phyloP scores from a whole-genome alignment of 53 echinoderm and acorn worm genomes.

The Echinarachnius parma region DNA sequence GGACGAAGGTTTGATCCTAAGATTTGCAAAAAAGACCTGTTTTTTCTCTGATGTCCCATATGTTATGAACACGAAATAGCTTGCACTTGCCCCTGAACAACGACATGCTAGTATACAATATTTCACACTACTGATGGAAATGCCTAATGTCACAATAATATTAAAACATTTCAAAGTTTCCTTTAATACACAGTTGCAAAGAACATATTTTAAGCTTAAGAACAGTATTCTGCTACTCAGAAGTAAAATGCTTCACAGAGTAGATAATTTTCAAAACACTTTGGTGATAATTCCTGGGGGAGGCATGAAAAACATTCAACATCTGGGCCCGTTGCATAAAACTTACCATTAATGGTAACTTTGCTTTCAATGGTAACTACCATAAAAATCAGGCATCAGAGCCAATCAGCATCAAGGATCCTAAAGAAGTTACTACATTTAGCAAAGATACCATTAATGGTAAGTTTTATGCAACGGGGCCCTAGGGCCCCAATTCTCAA shows the following conservation, averaged over 20 bases:
- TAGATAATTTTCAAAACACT: background rate
- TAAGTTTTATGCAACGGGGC: conserved; percentile 3
- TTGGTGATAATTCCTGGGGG: background rate
- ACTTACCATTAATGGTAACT: background rate
- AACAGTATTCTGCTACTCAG: background rate
- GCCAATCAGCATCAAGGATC: background rate
- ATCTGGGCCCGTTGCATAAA: no score
- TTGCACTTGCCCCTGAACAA: no score
- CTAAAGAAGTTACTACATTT: background rate
- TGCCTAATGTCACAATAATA: no score
- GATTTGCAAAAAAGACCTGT: no score
- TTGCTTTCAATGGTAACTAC: background rate
- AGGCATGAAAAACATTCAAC: background rate
- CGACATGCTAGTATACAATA: no score
- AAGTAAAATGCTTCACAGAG: background rate
- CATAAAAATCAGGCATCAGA: background rate
- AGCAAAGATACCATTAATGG: background rate
- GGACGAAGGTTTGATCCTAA: no score
- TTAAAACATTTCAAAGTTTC: no score
- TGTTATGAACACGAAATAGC: no score
- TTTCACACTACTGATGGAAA: no score
- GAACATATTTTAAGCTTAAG: no score
- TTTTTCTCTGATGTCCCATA: no score
- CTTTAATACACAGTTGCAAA: no score
- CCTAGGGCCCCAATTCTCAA: background rate